Conservation (phyloP, 1,140 invertebrate genomes). For the Drosophila lowei region DNA sequence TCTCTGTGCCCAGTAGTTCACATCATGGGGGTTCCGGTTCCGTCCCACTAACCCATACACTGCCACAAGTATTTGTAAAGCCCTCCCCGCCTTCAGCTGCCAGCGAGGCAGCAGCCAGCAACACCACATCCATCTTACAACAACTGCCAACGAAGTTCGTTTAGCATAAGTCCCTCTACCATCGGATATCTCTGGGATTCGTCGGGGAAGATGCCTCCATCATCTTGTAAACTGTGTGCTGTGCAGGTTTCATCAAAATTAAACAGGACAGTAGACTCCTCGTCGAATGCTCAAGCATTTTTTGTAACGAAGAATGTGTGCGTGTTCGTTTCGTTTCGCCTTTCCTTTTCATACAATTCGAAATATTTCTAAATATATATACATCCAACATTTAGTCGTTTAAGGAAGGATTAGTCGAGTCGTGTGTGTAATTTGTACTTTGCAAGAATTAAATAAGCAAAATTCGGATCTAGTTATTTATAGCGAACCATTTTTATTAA, state of each 20-base stretch:
- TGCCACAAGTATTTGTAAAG: conserved; percentile 82
- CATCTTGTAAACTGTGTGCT: conserved; percentile 3
- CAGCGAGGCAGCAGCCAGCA: conserved; percentile 28
- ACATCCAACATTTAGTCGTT: too few species aligned
- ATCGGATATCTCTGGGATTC: conserved; percentile 42
- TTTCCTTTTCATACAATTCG: too few species aligned
- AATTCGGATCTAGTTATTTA: conserved; percentile 68
- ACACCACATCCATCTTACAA: conserved; percentile 39
- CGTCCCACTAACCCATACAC: conserved; percentile 40
- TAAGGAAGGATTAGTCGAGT: conserved; percentile 7
- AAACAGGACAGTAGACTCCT: too few species aligned
- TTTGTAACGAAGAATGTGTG: too few species aligned
- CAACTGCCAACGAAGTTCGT: conserved; percentile 68
- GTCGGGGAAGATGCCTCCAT: conserved; percentile 26
- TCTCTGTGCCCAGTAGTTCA: too few species aligned
- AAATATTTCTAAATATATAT: too few species aligned
- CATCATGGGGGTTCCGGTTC: too few species aligned
- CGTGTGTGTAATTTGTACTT: conserved; percentile 37
- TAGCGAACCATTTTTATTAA: conserved; percentile 76
- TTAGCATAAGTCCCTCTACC: conserved; percentile 36
- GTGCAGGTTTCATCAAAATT: conserved; percentile 35
- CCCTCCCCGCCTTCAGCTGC: conserved; percentile 60
- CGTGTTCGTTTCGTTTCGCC: too few species aligned
- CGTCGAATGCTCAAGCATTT: too few species aligned
- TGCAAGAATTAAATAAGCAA: conserved; percentile 53